Evolutionary conservation across 2,888 invertebrate species (phyloP).

Genomic region (Agonopterix alstromeriana): DNA sequence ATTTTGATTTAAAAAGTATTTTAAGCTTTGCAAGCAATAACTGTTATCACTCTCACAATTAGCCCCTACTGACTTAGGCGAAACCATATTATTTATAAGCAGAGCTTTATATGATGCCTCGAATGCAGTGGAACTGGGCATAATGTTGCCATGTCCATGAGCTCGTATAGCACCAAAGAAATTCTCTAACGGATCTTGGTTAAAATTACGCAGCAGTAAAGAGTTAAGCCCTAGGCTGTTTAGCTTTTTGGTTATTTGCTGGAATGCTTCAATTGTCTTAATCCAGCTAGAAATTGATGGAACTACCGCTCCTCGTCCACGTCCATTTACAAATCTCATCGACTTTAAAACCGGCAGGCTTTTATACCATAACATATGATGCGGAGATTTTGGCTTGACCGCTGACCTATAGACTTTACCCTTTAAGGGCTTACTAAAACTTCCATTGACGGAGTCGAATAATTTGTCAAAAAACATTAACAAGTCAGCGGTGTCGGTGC

Average conservation of each 20-base stretch:
- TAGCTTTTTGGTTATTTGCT: neutral
- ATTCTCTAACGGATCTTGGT: conserved; percentile 11
- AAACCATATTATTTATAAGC: conserved; percentile 7
- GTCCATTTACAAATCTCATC: conserved; percentile 7
- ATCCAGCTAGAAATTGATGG: conserved; percentile 13
- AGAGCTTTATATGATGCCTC: conserved; percentile 6
- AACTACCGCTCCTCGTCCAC: conserved; percentile 3
- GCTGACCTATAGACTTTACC: conserved; percentile 12
- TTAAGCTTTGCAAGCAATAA: conserved; percentile 8
- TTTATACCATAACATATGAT: conserved; percentile 10
- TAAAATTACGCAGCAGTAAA: conserved; percentile 11
- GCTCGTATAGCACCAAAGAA: conserved; percentile 15
- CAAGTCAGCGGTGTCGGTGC: conserved; percentile 7
- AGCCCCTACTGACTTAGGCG: conserved; percentile 8
- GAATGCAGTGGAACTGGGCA: conserved; percentile 9
- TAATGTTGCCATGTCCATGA: conserved; percentile 11
- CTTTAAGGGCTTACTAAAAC: neutral
- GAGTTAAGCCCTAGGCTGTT: conserved; percentile 2
- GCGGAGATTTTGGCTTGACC: conserved; percentile 11
- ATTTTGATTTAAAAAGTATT: conserved; percentile 3
- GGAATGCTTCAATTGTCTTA: conserved; percentile 11
- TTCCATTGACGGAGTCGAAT: conserved; percentile 9
- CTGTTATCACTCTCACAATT: conserved; percentile 10
- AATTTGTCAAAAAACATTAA: conserved; percentile 8
- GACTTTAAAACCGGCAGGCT: conserved; percentile 10